Percentiles rank a stretch among this genome's conserved stretches.
Conservation (phyloP, 2,113 vertebrate species). For the Takifugu flavidus region DNA sequence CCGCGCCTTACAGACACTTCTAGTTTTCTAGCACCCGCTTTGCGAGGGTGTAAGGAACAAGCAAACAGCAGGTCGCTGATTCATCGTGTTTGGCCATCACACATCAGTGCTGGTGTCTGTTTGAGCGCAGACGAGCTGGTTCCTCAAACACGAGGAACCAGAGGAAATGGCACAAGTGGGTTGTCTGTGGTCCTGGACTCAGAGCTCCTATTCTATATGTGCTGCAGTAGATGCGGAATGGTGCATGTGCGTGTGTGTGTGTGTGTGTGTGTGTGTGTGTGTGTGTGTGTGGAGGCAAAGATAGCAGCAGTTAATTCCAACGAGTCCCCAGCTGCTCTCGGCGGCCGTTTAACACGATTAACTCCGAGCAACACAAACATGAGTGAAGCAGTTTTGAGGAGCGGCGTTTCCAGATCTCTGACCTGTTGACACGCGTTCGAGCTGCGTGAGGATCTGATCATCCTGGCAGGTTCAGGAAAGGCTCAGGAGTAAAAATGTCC, state of each 20-base stretch:
- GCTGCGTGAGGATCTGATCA: background rate
- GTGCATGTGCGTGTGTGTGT: background rate
- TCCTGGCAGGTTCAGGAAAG: background rate
- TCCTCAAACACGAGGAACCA: no score
- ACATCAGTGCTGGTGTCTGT: background rate
- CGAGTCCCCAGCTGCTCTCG: slow-evolving; percentile 38
- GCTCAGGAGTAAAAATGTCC: no score
- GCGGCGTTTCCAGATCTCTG: no score
- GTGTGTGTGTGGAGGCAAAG: slow-evolving; percentile 15
- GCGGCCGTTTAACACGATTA: slow-evolving; percentile 12
- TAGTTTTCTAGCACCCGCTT: slow-evolving; percentile 8
- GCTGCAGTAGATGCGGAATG: background rate
- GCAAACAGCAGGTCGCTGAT: slow-evolving; percentile 1
- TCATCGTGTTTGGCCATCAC: background rate
- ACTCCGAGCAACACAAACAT: slow-evolving; percentile 1
- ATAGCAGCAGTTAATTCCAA: slow-evolving; percentile 7
- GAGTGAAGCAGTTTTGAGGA: slow-evolving; percentile 4
- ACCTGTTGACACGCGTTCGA: background rate
- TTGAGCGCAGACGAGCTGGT: background rate
- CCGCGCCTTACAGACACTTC: slow-evolving; percentile 10
- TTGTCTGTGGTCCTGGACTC: no score
- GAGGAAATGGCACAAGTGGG: background rate
- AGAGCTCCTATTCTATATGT: no score
- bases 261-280: background rate
- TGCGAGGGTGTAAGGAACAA: background rate